These are phyloP conservation scores for Allophyes oxyacanthae DNA, from an alignment of 2,888 invertebrate genomes.

Conservation along the genomic window DNA sequence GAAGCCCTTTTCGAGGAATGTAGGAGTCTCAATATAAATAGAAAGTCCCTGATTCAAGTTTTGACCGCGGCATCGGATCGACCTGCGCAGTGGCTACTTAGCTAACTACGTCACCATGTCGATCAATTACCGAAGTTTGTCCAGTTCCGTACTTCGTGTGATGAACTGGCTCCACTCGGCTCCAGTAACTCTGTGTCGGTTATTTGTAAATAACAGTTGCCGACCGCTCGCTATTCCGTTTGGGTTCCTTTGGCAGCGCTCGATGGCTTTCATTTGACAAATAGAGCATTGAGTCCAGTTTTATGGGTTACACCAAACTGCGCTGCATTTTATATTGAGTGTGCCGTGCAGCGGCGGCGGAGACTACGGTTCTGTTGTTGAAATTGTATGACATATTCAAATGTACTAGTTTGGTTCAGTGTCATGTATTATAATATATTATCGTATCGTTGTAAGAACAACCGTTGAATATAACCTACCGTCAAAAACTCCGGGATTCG, in stretches of 20 bases:
- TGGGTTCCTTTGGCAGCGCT: constrained; percentile 6
- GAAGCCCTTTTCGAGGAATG: too few relatives aligned
- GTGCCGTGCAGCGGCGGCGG: neutral
- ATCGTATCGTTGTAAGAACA: too few relatives aligned
- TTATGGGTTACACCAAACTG: constrained; percentile 12
- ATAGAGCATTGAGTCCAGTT: constrained; percentile 10
- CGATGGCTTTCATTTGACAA: constrained; percentile 6
- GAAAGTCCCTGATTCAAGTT: too few relatives aligned
- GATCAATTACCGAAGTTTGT: constrained; percentile 16
- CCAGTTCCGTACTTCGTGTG: constrained; percentile 8
- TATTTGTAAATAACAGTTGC: constrained; percentile 23
- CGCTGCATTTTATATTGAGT: neutral
- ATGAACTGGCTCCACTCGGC: neutral
- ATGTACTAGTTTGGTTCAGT: too few relatives aligned
- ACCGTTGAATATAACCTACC: too few relatives aligned
- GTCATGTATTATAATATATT: too few relatives aligned
- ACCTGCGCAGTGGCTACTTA: neutral
- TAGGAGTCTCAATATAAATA: too few relatives aligned
- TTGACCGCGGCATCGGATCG: too few relatives aligned
- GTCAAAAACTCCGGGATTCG: too few relatives aligned
- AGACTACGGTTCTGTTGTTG: neutral
- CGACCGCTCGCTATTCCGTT: constrained; percentile 7
- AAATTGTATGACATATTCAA: neutral
- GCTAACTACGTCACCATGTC: neutral
- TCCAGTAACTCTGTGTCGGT: too few relatives aligned